Percentiles rank a stretch among this genome's conserved stretches.
phyloP scores from a whole-genome alignment of 2,888 invertebrate species.

The Alitta virens region DNA sequence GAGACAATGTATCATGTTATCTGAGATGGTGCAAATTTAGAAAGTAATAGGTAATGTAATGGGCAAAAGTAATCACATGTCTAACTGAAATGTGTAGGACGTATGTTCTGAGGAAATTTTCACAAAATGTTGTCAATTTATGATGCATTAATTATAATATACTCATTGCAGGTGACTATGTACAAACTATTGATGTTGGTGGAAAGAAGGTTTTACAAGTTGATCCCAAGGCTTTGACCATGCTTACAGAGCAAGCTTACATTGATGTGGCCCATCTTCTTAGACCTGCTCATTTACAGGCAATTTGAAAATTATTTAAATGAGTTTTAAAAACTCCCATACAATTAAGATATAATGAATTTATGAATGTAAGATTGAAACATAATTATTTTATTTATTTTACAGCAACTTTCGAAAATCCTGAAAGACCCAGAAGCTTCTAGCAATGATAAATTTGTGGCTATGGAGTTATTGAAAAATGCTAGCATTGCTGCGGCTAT shows the following conservation, averaged over 20 bases:
- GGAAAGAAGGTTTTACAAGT: constrained; percentile 50
- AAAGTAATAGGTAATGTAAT: no score
- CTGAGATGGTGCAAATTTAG: no score
- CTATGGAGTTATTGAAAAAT: constrained; percentile 56
- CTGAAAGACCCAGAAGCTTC: constrained; percentile 55
- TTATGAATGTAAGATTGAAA: no score
- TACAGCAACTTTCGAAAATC: constrained; percentile 55
- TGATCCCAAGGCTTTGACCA: constrained; percentile 50
- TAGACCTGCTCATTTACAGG: constrained; percentile 55
- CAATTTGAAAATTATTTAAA: no score
- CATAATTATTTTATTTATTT: not conserved
- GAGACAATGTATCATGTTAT: no score
- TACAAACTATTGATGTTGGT: constrained; percentile 48
- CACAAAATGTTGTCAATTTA: not conserved
- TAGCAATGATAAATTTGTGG: constrained; percentile 56
- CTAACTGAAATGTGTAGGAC: no score
- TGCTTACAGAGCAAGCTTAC: constrained; percentile 55
- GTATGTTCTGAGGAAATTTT: not conserved
- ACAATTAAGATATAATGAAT: no score
- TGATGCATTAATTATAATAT: no score
- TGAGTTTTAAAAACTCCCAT: no score
- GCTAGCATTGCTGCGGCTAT: constrained; percentile 57
- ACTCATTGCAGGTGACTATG: constrained; percentile 50
- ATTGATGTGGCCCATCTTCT: constrained; percentile 55
- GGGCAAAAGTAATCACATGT: no score